These are phyloP conservation scores for Teleiodes luculella DNA, from an alignment of 2,888 invertebrate species.

Conservation along the genomic window DNA sequence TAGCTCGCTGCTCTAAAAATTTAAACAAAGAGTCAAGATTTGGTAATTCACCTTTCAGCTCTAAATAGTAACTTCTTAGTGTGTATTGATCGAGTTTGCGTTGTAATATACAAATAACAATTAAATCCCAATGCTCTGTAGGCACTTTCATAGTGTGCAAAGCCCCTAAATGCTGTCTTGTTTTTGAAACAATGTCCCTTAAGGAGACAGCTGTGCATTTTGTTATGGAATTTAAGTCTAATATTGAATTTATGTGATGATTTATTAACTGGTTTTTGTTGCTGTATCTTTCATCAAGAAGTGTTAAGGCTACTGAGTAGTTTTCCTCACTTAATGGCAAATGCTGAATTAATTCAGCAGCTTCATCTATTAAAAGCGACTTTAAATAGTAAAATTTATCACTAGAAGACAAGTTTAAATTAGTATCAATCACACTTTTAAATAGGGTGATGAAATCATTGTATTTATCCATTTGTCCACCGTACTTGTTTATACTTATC, in stretches of 20 bases:
- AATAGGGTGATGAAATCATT: too few relatives aligned
- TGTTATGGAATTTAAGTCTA: constrained; percentile 15
- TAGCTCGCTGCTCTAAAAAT: constrained; percentile 1
- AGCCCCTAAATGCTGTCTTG: constrained; percentile 7
- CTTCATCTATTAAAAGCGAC: constrained; percentile 8
- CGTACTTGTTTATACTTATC: too few relatives aligned
- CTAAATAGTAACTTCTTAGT: neutral
- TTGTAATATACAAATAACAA: neutral
- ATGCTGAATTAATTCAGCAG: constrained; percentile 13
- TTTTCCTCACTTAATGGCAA: constrained; percentile 18
- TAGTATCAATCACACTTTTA: too few relatives aligned
- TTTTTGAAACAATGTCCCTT: neutral
- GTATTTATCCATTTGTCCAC: too few relatives aligned
- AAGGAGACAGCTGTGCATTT: neutral
- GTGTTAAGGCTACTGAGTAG: constrained; percentile 16
- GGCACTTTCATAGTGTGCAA: neutral
- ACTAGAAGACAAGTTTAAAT: too few relatives aligned
- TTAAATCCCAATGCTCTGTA: neutral
- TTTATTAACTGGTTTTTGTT: constrained; percentile 14
- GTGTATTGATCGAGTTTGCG: constrained; percentile 1
- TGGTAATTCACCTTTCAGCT: neutral
- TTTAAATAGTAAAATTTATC: too few relatives aligned
- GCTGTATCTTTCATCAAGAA: constrained; percentile 20
- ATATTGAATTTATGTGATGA: constrained; percentile 16
- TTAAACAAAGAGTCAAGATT: neutral